Evolutionary conservation across 2,888 invertebrate genomes (phyloP), one percentile per base, ranked within the genome.

Genomic region (Schizotus pectinicornis): DNA sequence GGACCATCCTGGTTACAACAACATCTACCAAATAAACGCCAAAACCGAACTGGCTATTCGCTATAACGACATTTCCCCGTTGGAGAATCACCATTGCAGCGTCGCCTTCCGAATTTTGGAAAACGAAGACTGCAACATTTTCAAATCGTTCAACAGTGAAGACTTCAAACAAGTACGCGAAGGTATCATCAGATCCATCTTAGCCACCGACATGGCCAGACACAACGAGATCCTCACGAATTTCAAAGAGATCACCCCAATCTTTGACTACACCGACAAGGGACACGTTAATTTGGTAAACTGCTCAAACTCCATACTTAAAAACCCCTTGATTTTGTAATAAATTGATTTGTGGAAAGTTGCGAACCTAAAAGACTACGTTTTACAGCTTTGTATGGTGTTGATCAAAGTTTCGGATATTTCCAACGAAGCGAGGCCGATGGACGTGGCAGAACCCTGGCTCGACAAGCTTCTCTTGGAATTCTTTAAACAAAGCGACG

Each of bases 1-100:
- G 58, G 88, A 89, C 77, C 89, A 89, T 81, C 89, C 89, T 11
- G 89, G 89, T 54, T 89, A 88, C 77, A 90, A 90, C 80, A 90
- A 89, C 76, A 89, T 90, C 69, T 90, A 89, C 78, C 89, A 89
- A 80, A 92, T 92, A 74, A 92, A 92, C 77, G 92, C 92, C 41
- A 85, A 89, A 72, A 92, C 92, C 38, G 92, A 92, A 76, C 80
- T 92, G 73, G 92, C 92, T 31, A 83, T 92, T 65, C 85, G 92
- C 76, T 92, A 92, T 81, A 92, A 92, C 79, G 92, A 92, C 81
- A 91, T 92, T 74, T 92, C 91, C 49, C 92, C 92, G 2, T 80
- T 92, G 75, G 92, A 92, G 79, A 92, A 92, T 79, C 92, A 92
- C 78, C 92, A 92, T 76, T 92, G 92, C 79, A 91, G 91, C 62